Percentiles rank a stretch among this genome's conserved stretches.
These are phyloP conservation scores for Philopedon plagiatum DNA, from an alignment of 2,888 invertebrate species.

Conservation along the genomic window DNA sequence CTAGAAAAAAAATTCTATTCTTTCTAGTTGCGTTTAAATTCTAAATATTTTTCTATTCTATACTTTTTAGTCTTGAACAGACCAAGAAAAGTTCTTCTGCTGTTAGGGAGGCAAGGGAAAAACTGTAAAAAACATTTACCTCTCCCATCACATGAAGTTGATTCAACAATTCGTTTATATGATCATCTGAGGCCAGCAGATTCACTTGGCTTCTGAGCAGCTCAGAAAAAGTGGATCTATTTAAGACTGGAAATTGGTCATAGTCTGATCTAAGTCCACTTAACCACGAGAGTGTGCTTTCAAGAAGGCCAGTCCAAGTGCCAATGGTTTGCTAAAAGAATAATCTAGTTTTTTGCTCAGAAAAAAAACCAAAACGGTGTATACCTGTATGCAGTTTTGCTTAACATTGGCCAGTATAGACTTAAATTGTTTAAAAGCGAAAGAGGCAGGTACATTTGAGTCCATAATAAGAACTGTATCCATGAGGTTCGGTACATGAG, in stretches of 20 bases:
- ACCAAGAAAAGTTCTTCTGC: no score
- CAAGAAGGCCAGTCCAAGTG: conserved; percentile 74
- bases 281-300: conserved; percentile 72
- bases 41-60: no score
- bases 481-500: conserved; percentile 73
- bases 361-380: no score
- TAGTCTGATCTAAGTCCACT: conserved; percentile 70
- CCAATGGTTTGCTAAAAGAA: conserved; percentile 64
- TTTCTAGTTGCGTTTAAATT: no score
- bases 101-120: no score
- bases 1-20: conserved; percentile 54
- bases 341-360: neutral
- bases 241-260: conserved; percentile 75
- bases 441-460: conserved; percentile 74
- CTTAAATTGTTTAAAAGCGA: conserved; percentile 75
- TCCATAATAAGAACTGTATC: conserved; percentile 75
- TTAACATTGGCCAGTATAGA: conserved; percentile 71
- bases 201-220: conserved; percentile 74
- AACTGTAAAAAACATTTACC: conserved; percentile 66
- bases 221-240: conserved; percentile 74
- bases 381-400: conserved; percentile 71
- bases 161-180: conserved; percentile 74
- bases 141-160: conserved; percentile 78
- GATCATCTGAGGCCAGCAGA: conserved; percentile 76
- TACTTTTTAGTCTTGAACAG: no score